Conservation (phyloP, 2,113 vertebrate species). For the Atractosteus spatula region DNA sequence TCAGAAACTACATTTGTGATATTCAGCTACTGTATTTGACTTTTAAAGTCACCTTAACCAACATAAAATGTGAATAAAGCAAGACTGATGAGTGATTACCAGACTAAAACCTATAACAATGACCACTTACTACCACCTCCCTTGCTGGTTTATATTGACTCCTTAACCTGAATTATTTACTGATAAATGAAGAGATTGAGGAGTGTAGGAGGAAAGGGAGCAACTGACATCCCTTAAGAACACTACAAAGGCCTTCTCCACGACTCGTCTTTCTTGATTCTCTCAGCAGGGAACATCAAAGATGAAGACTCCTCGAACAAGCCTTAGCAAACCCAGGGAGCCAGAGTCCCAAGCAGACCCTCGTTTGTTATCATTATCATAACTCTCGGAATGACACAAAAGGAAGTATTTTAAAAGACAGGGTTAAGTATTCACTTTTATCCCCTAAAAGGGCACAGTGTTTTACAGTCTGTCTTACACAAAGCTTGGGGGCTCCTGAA, state of each 20-base stretch:
- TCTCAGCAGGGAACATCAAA: conserved; percentile 26
- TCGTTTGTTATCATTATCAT: neutral
- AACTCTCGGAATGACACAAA: neutral
- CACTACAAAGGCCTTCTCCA: conserved; percentile 15
- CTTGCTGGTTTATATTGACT: neutral
- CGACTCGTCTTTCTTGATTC: conserved; percentile 8
- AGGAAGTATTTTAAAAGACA: neutral
- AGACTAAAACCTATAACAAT: too few relatives aligned
- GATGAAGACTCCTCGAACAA: conserved; percentile 30
- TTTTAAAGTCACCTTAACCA: too few relatives aligned
- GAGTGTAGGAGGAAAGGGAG: conserved; percentile 7
- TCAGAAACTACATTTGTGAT: too few relatives aligned
- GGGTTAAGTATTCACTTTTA: too few relatives aligned
- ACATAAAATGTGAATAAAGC: too few relatives aligned
- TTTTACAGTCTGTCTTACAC: neutral
- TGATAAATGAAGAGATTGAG: conserved; percentile 13
- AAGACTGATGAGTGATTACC: too few relatives aligned
- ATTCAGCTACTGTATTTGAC: too few relatives aligned
- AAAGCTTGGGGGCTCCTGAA: neutral
- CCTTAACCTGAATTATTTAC: neutral
- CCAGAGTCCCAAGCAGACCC: conserved; percentile 1
- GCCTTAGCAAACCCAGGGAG: conserved; percentile 15
- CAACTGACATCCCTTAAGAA: conserved; percentile 14
- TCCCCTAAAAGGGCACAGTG: neutral
- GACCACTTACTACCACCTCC: neutral